phyloP scores from a whole-genome alignment of 2,888 invertebrate genomes.

The Coleophora deauratella region DNA sequence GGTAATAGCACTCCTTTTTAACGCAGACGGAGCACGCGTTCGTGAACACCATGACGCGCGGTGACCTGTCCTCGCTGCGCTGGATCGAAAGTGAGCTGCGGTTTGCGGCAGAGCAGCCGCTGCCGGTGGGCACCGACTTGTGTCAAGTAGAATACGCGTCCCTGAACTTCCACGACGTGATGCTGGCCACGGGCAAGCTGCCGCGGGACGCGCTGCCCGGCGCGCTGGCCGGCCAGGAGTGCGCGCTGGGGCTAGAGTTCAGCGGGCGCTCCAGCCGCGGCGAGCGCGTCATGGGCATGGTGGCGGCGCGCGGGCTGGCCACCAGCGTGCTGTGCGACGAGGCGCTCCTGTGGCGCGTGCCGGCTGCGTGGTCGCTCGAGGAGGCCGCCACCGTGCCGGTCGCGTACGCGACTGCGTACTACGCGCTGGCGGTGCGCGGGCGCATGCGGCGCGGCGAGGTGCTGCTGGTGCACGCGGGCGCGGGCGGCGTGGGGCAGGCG shows the following conservation, averaged over 20 bases:
- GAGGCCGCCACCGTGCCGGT: conserved; percentile 97
- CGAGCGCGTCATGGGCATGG: conserved; percentile 93
- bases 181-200: conserved; percentile 56
- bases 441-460: conserved; percentile 87
- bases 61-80: conserved; percentile 95
- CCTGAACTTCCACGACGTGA: conserved; percentile 98
- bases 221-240: conserved; percentile 88
- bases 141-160: conserved; percentile 95
- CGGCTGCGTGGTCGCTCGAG: conserved; percentile 89
- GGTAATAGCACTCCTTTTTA: conserved; percentile 2
- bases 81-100: conserved; percentile 87
- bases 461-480: conserved; percentile 95
- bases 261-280: conserved; percentile 86
- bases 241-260: conserved; percentile 96
- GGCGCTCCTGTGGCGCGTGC: conserved; percentile 91
- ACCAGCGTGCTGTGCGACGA: conserved; percentile 89
- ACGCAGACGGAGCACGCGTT: conserved; percentile 91
- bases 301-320: conserved; percentile 91
- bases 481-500: conserved; percentile 98
- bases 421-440: conserved; percentile 92
- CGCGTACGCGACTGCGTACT: conserved; percentile 93
- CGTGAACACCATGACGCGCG: conserved; percentile 94
- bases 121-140: conserved; percentile 74
- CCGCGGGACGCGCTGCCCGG: too few species aligned
- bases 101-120: conserved; percentile 43